Evolutionary conservation across 2,113 vertebrate genomes (phyloP).

Genomic region (Dasyornis broadbenti): DNA sequence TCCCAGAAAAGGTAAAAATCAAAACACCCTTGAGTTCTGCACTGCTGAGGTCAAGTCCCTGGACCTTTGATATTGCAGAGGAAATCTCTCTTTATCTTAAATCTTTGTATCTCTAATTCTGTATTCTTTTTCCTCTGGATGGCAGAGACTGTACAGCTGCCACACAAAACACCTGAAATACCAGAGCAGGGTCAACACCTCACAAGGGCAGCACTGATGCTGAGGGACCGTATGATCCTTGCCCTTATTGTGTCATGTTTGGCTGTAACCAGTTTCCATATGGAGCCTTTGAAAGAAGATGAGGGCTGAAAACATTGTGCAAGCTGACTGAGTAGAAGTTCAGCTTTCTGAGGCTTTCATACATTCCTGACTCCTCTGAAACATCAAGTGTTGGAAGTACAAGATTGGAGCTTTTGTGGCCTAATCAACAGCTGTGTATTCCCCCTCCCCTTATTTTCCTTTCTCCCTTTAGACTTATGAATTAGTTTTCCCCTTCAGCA

Average conservation of each 20-base stretch:
- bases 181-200: neutral
- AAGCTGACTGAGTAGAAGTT: neutral
- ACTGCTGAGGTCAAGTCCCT: neutral
- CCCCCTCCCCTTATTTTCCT: neutral
- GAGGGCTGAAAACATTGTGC: neutral
- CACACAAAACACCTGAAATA: neutral
- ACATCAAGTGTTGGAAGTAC: neutral
- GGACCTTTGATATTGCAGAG: neutral
- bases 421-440: constrained; percentile 43
- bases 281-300: neutral
- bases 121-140: neutral
- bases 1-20: neutral
- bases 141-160: neutral
- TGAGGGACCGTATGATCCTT: accelerated
- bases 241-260: neutral
- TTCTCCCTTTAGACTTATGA: neutral
- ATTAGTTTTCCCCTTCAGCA: constrained; percentile 43
- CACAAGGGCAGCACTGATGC: neutral
- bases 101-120: neutral
- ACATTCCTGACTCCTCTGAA: neutral
- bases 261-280: neutral
- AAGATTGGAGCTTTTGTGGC: neutral
- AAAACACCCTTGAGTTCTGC: neutral
- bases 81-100: neutral
- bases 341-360: neutral